Percentiles rank a stretch among this genome's conserved stretches.
phyloP scores from a whole-genome alignment of 2,113 vertebrate species.

The Sinosuthora webbiana region DNA sequence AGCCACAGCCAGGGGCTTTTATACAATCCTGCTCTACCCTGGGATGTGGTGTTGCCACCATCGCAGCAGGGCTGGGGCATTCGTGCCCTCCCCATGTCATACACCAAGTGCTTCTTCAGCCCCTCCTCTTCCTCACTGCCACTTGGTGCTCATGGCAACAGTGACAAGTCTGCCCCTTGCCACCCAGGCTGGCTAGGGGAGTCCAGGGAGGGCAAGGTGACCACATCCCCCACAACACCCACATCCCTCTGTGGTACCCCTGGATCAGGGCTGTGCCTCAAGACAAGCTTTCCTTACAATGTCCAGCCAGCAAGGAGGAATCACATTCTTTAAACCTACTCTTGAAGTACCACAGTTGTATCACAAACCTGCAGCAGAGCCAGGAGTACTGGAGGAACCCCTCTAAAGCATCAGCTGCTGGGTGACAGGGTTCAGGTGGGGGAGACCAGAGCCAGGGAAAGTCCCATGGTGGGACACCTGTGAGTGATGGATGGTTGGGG shows the following conservation, averaged over 20 bases:
- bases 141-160: not conserved
- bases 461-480: not conserved
- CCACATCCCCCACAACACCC: rapidly evolving
- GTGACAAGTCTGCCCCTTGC: not conserved
- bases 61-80: rapidly evolving
- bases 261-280: not conserved
- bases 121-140: not conserved
- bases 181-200: not conserved
- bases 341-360: not conserved
- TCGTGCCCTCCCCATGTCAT: rapidly evolving
- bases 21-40: not conserved
- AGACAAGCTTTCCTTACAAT: not conserved
- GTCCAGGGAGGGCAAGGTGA: not conserved
- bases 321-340: not conserved
- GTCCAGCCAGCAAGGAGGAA: not conserved
- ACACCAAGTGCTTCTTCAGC: not conserved
- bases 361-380: not conserved
- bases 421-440: not conserved
- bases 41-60: not conserved
- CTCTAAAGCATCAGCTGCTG: not conserved
- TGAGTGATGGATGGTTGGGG: not conserved
- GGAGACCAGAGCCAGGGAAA: not conserved
- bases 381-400: no score
- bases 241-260: not conserved
- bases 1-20: not conserved